Evolutionary conservation across 2,888 invertebrate species (phyloP), one percentile per base, ranked within the genome.

Genomic region (Pheosia tremula): DNA sequence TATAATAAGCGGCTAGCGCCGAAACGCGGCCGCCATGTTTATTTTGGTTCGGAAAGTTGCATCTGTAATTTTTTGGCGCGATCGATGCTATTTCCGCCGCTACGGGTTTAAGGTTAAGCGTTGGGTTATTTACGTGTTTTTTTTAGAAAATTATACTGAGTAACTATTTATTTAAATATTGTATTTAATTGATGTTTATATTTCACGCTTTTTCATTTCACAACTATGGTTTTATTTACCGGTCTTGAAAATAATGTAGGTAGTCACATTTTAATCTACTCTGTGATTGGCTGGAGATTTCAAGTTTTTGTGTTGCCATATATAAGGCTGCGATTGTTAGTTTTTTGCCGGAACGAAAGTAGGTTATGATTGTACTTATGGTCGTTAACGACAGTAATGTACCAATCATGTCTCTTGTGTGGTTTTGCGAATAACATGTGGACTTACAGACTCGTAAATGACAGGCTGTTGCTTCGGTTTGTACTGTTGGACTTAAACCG

Each of bases 1-100:
- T 93, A 93, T 93, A 93, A 92, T 92, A 93, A 91, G 89, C 86
- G 85, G 83, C 88, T 91, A 91, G 91, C 87, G 87, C 88, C 86
- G 84, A 90, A 88, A 84, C 86, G 86, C 83, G 82, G 74, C 75
- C 71, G 81, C 82, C 82, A 82, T 87, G 84, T 88, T 89, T 86
- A 83, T 87, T 86, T 86, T 87, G 77, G 79, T 71, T 59, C 75
- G 67, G 75, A 75, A 79, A 77, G 78, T 74, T 81, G 65, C 61
- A 72, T 68, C 60, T 78, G 69, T 71, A 56, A 39, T 11, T 83
- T 79, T 85, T 82, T 77, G 74, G 75, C 68, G 71, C 64, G 61
- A 56, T 45, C 64, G 61, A 54, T 47, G 78, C 72, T 78, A 80
- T 81, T 84, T 81, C 81, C 78, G 80, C 78, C 80, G 66, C 56